Percentiles rank a stretch among this genome's conserved stretches.
Conservation (phyloP, 1,140 invertebrate species). For the Arctopsyche grandis region DNA sequence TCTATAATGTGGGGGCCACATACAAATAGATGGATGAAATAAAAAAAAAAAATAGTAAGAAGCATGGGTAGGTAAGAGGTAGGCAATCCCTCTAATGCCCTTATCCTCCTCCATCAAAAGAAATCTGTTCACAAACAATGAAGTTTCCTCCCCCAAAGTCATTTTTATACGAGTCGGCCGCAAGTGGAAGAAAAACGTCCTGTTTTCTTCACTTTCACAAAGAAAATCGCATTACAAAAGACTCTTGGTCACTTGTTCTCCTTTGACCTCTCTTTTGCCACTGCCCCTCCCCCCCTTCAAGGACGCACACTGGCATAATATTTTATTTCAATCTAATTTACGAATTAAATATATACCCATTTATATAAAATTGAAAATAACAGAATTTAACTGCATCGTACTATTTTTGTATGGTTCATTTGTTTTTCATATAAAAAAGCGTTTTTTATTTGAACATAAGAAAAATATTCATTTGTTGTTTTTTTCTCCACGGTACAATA, state of each 20-base stretch:
- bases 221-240: constrained; percentile 36
- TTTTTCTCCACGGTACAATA: too few species aligned
- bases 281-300: neutral
- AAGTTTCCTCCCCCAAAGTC: constrained; percentile 36
- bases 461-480: too few species aligned
- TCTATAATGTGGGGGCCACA: constrained; percentile 16
- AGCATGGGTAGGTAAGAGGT: constrained; percentile 19
- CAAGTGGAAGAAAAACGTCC: constrained; percentile 30
- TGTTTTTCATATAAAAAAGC: too few species aligned
- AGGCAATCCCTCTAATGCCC: constrained; percentile 31
- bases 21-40: neutral
- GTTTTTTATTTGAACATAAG: too few species aligned
- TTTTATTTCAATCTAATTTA: neutral
- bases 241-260: constrained; percentile 25
- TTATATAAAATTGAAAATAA: neutral
- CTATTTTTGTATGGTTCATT: too few species aligned
- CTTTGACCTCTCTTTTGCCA: neutral
- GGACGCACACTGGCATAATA: neutral
- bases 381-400: too few species aligned
- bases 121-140: constrained; percentile 41
- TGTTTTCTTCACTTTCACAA: constrained; percentile 35
- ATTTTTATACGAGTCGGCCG: constrained; percentile 35
- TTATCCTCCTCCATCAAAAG: constrained; percentile 36
- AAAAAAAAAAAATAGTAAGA: constrained; percentile 9
- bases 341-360: neutral